Conservation (phyloP, 2,797 vertebrate species). For the Sphenodon punctatus region DNA sequence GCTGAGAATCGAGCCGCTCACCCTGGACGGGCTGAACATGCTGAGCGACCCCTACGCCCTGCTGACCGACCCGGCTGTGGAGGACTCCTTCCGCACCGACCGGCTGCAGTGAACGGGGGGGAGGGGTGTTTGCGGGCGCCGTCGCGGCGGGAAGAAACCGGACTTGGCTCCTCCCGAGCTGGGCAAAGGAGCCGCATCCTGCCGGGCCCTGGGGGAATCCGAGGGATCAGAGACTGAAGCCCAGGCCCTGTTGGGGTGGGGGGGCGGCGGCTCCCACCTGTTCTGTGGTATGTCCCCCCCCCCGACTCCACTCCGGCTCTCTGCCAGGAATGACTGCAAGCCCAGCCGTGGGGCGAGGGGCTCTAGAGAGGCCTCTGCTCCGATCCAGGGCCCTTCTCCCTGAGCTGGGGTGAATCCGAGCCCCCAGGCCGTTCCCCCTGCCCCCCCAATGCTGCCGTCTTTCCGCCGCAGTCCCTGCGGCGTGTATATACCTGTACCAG, state of each 20-base stretch:
- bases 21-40: conserved; percentile 87
- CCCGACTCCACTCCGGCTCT: too few species aligned
- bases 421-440: too few species aligned
- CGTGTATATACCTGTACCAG: neutral
- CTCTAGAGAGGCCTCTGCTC: too few species aligned
- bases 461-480: neutral
- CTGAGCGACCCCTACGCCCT: conserved; percentile 88
- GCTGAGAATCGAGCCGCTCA: conserved; percentile 86
- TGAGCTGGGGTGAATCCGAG: too few species aligned
- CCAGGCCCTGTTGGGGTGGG: neutral
- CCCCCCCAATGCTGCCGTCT: neutral
- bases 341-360: too few species aligned
- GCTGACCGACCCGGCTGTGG: conserved; percentile 88
- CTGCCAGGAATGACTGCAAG: neutral
- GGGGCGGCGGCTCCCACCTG: neutral
- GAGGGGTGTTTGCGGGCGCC: neutral
- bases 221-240: neutral
- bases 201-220: neutral
- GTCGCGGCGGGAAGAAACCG: neutral
- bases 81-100: conserved; percentile 92
- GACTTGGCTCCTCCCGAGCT: neutral
- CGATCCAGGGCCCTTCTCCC: neutral
- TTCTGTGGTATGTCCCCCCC: rapidly evolving
- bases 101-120: conserved; percentile 78
- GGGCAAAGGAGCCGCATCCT: neutral